Evolutionary conservation across 2,888 invertebrate species (phyloP).

Genomic region (Drosophila formosana): DNA sequence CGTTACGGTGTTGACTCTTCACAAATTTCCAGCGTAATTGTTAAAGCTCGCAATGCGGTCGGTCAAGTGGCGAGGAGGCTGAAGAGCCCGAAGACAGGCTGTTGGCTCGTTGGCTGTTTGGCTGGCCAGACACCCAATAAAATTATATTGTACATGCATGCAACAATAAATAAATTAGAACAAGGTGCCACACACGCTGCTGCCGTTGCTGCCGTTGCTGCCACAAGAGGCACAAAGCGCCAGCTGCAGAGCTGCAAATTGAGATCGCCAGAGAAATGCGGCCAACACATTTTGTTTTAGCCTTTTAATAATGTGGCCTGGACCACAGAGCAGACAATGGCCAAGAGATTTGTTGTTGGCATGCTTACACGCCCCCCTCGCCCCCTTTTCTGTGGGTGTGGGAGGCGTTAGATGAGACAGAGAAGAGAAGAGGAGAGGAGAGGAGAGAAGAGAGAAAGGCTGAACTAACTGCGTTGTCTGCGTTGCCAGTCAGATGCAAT

Average conservation of each 20-base stretch:
- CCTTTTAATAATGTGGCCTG: slow-evolving; percentile 59
- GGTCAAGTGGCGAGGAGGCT: slow-evolving; percentile 36
- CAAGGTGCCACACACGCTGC: slow-evolving; percentile 64
- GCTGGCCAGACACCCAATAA: slow-evolving; percentile 67
- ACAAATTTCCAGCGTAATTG: slow-evolving; percentile 78
- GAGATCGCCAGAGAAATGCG: slow-evolving; percentile 26
- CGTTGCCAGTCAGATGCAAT: slow-evolving; percentile 78
- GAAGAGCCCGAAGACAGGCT: not conserved
- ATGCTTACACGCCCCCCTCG: not conserved
- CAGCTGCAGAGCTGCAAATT: slow-evolving; percentile 19
- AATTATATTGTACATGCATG: slow-evolving; percentile 71
- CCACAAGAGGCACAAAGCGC: too few relatives aligned
- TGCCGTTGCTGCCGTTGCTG: slow-evolving; percentile 31
- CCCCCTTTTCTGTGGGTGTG: not conserved
- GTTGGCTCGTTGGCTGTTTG: not conserved
- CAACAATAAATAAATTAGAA: slow-evolving; percentile 77
- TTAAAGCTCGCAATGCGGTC: slow-evolving; percentile 67
- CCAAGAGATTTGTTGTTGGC: slow-evolving; percentile 5
- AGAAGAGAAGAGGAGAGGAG: too few relatives aligned
- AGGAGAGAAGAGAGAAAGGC: not conserved
- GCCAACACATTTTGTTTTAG: slow-evolving; percentile 35
- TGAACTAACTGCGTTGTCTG: slow-evolving; percentile 55
- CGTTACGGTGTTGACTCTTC: slow-evolving; percentile 70
- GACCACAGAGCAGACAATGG: slow-evolving; percentile 25
- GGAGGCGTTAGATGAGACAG: too few relatives aligned